Base-by-base conservation (phyloP, 1,140 invertebrate genomes). In the Vanessa tameamea region DNA sequence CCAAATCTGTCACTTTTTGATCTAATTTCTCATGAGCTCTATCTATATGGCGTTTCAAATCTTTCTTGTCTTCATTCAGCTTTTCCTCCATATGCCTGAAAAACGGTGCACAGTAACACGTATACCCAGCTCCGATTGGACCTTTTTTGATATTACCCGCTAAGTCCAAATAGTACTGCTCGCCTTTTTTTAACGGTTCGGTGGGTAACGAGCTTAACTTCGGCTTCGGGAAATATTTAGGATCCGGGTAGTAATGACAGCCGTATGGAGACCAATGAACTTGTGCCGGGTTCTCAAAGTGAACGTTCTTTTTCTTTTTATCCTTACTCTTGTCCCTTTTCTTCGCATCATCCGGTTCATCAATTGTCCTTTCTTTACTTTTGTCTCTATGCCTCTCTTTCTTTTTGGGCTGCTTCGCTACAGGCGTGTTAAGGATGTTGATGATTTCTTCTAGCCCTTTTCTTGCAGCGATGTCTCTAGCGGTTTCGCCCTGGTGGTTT, bases 141-240 rank as follows among this genome's bases (percentile, higher is more conserved):
- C 98, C 98, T 92, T 99, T 99, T 78, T 97, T 96, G 68, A 99
- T 98, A 86, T 99, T 98, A 4, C 98, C 98, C n/a, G 97, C 98
- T 68, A 99, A 93, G 89, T 99, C 98, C 67, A 98, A 93, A 90
- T 97, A 99, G 90, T 99, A 99, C 85, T 99, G 98, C 88, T 98
- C 97, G 16, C 98, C 98, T 78, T 96, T 95, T 77, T 95, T 95
- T 1, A 99, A 92, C 0, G 97, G 97, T 88, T 98, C 97, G 80
- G 96, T 94, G 51, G 97, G 97, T 72, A 98, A 89, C 12, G 97
- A 96, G 87, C 97, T 96, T 69, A 98, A 87, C 79, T 96, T 96
- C 59, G 97, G 96, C 77, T 96, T 95, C 59, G 98, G 96, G 93
- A 98, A 96, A 70, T 96, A 96, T 87, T 95, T 95, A 2, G 95